Evolutionary conservation across 2,797 vertebrate genomes (phyloP).

Genomic region (Pteronotus mesoamericanus): DNA sequence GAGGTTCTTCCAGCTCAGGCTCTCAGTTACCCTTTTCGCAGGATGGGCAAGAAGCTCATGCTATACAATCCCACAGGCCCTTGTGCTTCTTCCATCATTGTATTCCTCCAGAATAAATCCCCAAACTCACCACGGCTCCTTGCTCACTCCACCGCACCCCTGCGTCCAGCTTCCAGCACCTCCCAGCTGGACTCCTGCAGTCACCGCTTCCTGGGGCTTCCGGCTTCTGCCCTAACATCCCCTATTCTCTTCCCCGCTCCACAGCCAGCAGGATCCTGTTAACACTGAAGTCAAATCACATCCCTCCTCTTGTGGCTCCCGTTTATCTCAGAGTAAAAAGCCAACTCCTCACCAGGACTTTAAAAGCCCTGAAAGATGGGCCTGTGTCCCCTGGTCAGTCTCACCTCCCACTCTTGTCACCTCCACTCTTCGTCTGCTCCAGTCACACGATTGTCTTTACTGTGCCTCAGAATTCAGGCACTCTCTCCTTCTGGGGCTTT

Average conservation of each 20-base stretch:
- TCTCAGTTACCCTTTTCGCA: conserved; percentile 36
- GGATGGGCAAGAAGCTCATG: neutral
- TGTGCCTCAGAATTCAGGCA: neutral
- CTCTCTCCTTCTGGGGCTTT: neutral
- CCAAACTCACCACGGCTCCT: neutral
- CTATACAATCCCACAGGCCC: neutral
- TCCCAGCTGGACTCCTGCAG: fast-evolving
- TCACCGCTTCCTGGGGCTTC: neutral
- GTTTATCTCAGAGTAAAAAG: neutral
- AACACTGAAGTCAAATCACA: neutral
- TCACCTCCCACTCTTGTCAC: neutral
- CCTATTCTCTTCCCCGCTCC: neutral
- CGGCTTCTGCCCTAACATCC: neutral
- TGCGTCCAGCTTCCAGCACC: neutral
- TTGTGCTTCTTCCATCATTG: neutral
- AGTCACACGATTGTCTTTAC: neutral
- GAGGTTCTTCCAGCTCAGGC: neutral
- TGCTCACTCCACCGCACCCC: neutral
- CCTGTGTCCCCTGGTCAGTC: neutral
- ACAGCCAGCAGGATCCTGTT: neutral
- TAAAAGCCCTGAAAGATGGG: fast-evolving
- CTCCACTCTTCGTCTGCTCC: neutral
- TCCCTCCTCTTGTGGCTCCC: neutral
- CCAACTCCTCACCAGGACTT: neutral
- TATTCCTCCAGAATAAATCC: neutral